phyloP scores from a whole-genome alignment of 2,797 vertebrate species.

The Bryconaethiops microstoma region DNA sequence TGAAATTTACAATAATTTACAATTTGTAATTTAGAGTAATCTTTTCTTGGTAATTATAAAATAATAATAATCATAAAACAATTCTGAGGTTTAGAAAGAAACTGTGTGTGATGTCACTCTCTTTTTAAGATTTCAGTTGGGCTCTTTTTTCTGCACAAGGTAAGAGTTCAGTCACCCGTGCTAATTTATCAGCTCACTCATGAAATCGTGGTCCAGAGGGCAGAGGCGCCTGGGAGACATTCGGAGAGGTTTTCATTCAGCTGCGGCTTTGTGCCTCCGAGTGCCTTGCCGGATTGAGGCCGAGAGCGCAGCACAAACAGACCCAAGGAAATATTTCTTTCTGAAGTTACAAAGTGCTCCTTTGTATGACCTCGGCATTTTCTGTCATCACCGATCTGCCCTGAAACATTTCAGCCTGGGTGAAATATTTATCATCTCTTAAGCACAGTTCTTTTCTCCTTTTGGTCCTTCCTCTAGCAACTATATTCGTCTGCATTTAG shows the following conservation, averaged over 20 bases:
- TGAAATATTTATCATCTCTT: conserved; percentile 57
- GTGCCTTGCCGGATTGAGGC: conserved; percentile 38
- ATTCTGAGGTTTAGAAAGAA: background rate
- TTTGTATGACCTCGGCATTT: background rate
- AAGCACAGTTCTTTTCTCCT: conserved; percentile 41
- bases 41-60: no score
- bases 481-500: background rate
- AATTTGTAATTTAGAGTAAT: no score
- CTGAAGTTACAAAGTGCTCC: conserved; percentile 19
- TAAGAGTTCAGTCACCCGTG: conserved; percentile 77
- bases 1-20: no score
- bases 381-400: conserved; percentile 27
- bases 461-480: background rate
- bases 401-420: conserved; percentile 6
- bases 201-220: conserved; percentile 72
- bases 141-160: conserved; percentile 65
- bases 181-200: conserved; percentile 78
- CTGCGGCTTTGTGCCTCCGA: background rate
- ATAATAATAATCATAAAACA: no score
- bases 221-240: conserved; percentile 49
- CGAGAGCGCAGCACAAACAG: conserved; percentile 18
- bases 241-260: conserved; percentile 22
- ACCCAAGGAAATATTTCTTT: conserved; percentile 32
- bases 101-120: background rate
- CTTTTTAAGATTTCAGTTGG: conserved; percentile 42